Base-by-base conservation (phyloP, 92 coral and sea anemone species). In the Porites cylindrica region DNA sequence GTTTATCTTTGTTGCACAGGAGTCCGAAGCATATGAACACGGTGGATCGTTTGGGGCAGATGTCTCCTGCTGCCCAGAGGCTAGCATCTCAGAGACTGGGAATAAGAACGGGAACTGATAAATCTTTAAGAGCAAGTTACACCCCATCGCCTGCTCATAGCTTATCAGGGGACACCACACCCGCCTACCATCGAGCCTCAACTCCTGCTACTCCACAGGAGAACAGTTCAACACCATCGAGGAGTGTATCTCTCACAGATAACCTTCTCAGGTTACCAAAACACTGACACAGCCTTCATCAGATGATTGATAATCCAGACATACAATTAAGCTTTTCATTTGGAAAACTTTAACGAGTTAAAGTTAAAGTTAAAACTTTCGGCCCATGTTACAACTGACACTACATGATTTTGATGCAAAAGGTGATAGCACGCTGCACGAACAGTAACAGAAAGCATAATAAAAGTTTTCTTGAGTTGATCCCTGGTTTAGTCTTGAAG, bases 51-150 rank as follows among this genome's bases (percentile, higher is more conserved):
- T 86, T 97, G 14, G 93, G 87, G 59, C 94, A 89, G 51, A 91
- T 97, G 94, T 97, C 99, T 19, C 96, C 99, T 26, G 99, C 99
- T 18, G 99, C 97, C 50, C 98, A 97, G 75, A 83, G 93, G 50
- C 81, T 97, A 7, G 99, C 99, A 16, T 97, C 99, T 17, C 86
- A 95, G 80, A 92, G 92, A 80, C 82, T 97, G 38, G 99, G 99
- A 14, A 97, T 97, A 56, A 93, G 96, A 84, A 91, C 95, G 47
- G 99, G 99, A 67, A 87, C 94, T 78, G 99, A 97, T 75, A 95
- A 93, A 59, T 94, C 97, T 20, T 83, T 95, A 53, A 88, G 82
- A 17, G 98, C 98, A 61, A 96, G 99, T 70, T 96, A 96, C 88
- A 90, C 97, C 52, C 98, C 98, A 12, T 94, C 98, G 19, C 98